Evolutionary conservation across 2,113 vertebrate species (phyloP).

Genomic region (Grallaria varia): DNA sequence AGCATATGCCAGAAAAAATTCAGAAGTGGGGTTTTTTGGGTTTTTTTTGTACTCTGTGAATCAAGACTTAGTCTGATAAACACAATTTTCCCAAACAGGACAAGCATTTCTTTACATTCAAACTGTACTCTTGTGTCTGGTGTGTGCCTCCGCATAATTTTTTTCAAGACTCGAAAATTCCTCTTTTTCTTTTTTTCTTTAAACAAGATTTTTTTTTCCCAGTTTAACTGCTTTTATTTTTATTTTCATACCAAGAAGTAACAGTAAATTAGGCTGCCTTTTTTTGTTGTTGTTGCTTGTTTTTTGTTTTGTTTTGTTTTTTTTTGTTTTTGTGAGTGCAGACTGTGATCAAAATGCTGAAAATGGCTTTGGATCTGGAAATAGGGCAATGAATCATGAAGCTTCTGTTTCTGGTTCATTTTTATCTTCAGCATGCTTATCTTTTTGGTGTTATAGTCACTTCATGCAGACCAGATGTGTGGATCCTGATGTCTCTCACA

Average conservation of each 20-base stretch:
- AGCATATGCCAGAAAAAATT: not conserved
- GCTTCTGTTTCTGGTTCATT: not conserved
- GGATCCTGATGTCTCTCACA: not conserved
- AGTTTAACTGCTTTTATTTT: not conserved
- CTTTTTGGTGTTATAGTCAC: not conserved
- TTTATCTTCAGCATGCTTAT: not conserved
- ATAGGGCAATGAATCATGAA: not conserved
- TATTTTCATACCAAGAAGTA: not conserved
- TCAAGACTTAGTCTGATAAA: not conserved
- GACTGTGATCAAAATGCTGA: not conserved
- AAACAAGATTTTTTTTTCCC: not conserved
- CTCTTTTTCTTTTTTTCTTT: not conserved
- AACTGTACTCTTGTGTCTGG: not conserved
- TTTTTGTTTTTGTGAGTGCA: not conserved
- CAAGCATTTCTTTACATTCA: not conserved
- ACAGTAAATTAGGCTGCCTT: not conserved
- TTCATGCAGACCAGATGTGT: conserved; percentile 18
- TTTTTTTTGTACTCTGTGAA: not conserved
- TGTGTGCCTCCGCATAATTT: fast-evolving
- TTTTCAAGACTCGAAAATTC: not conserved
- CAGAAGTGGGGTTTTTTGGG: not conserved
- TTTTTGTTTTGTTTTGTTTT: not conserved
- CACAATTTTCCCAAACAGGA: not conserved
- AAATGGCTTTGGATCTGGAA: not conserved
- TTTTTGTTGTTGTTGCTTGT: not conserved